Evolutionary conservation across 2,888 invertebrate genomes (phyloP).

Genomic region (Venusia cambrica): DNA sequence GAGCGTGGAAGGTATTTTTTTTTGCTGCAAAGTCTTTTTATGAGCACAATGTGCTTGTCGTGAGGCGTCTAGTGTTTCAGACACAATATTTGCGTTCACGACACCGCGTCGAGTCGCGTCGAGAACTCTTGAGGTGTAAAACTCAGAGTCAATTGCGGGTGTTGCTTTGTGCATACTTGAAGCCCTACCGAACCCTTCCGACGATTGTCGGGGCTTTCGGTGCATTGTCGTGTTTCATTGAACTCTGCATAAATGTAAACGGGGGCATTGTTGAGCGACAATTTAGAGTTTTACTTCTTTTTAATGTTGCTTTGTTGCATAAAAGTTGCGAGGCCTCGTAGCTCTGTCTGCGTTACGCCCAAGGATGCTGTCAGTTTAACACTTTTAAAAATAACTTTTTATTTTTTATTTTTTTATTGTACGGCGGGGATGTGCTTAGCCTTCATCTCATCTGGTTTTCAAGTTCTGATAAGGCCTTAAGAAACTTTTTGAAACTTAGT

Average conservation of each 20-base stretch:
- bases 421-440: no score
- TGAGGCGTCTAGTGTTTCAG: constrained; percentile 14
- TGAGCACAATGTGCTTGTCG: not conserved
- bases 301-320: constrained; percentile 19
- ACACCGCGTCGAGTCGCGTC: constrained; percentile 36
- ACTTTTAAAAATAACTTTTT: no score
- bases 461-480: no score
- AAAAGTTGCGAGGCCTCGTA: constrained; percentile 13
- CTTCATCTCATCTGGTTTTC: no score
- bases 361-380: constrained; percentile 5
- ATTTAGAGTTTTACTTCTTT: constrained; percentile 15
- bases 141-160: constrained; percentile 53
- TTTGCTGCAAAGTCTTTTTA: not conserved
- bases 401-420: no score
- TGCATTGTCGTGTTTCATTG: constrained; percentile 31
- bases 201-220: constrained; percentile 30
- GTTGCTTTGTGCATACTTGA: constrained; percentile 52
- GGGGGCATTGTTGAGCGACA: constrained; percentile 20
- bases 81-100: constrained; percentile 50
- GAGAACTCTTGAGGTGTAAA: constrained; percentile 47
- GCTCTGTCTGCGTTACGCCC: constrained; percentile 11
- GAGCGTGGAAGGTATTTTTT: no score
- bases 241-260: constrained; percentile 23
- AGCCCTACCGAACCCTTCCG: constrained; percentile 40
- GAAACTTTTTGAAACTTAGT: no score